phyloP scores from a whole-genome alignment of 2,888 invertebrate genomes.

The Protula sp. region DNA sequence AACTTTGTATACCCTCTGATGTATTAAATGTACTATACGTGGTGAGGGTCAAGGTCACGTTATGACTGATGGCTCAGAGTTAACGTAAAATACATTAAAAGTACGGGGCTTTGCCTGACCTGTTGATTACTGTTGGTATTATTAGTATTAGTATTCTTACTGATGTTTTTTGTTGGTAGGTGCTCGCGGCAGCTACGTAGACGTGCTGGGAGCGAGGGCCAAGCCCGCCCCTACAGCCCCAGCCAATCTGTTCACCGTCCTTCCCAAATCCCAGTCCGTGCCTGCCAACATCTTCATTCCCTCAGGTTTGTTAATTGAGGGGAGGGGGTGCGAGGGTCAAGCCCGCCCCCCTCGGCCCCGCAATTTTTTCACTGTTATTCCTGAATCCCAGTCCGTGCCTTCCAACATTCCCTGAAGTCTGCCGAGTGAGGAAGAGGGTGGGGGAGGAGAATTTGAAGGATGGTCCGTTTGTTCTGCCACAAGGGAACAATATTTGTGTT shows the following conservation, averaged over 20 bases:
- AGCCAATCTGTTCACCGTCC: conserved; percentile 38
- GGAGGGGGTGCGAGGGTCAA: conserved; percentile 71
- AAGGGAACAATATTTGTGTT: no score
- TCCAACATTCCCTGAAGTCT: conserved; percentile 29
- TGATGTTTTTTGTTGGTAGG: conserved; percentile 58
- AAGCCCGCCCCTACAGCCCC: conserved; percentile 55
- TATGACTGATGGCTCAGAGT: no score
- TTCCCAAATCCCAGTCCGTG: conserved; percentile 32
- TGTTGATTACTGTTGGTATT: no score
- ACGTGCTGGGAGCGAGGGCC: conserved; percentile 78
- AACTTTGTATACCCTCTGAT: no score
- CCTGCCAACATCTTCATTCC: conserved; percentile 44
- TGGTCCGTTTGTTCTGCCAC: no score
- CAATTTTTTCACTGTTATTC: conserved; percentile 42
- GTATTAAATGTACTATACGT: no score
- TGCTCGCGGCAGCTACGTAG: conserved; percentile 79
- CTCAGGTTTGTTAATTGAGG: conserved; percentile 9
- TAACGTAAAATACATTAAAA: no score
- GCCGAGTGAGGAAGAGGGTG: no score
- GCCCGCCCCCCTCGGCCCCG: conserved; percentile 42
- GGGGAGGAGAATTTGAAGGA: no score
- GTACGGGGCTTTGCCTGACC: no score
- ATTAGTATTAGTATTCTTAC: no score
- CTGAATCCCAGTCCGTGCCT: conserved; percentile 30
- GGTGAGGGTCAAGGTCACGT: no score